Base-by-base conservation (phyloP, 2,113 vertebrate genomes). In the Kryptolebias marmoratus region DNA sequence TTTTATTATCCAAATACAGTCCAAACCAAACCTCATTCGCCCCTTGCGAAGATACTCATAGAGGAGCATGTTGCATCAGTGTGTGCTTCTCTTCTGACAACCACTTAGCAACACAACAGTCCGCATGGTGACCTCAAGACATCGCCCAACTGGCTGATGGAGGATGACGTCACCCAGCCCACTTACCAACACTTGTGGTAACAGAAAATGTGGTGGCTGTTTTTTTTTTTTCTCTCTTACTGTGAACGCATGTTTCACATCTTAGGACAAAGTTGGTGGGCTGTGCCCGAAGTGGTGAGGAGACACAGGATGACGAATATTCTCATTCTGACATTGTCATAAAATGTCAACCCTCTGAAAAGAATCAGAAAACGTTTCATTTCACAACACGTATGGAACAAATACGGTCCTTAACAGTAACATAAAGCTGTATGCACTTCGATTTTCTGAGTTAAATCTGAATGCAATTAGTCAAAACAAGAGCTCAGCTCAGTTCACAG, bases 191-290 rank as follows among this genome's bases (percentile, higher is more conserved):
- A 71, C 71, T 14, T 50, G 58, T 15, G 45, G n/a, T 47, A 31
- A 49, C 48, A 49, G 44, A 60, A 55, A 64, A 42, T 27, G 68
- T n/a, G 61, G 27, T 9, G 45, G 45, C 36, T 27, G 68, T 58
- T 45, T 48, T 49, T 31, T 16, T 22, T 22, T 22, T 22, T 22
- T 22, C 22, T 22, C 22, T 22, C 22, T 22, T 22, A 22, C 50
- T 69, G 73, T 64, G 32, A 75, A 27, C 18, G 22, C 18, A 72
- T n/a, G 11, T 50, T 68, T 65, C 53, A 64, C 39, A 47, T 65
- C 64, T 50, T 1, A 36, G 18, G 15, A 58, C 1, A 9, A 54
- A 71, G 18, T 58, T 5, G 6, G 10, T 45, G 31, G 30, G 36
- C 7, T 36, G 7, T 36, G 36, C 36, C 36, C 36, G 36, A 36